Evolutionary conservation across 2,888 invertebrate genomes (phyloP).

Genomic region (Actias luna): DNA sequence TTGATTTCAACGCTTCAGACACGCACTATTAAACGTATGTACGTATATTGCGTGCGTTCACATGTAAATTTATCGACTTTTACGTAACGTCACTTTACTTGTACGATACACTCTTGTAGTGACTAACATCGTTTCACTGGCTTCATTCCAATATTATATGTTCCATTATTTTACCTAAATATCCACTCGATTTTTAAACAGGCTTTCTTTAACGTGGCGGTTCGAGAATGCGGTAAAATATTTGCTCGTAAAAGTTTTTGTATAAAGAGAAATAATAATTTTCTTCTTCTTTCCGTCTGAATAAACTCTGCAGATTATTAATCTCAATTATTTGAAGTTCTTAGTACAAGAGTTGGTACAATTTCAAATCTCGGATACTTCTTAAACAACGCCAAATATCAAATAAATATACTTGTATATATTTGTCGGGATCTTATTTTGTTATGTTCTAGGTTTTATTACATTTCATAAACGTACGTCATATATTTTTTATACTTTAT

Average conservation of each 20-base stretch:
- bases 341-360: no score
- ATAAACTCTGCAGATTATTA: background rate
- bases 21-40: constrained; percentile 4
- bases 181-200: background rate
- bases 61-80: constrained; percentile 9
- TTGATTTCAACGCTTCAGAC: constrained; percentile 3
- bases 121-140: background rate
- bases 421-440: no score
- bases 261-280: background rate
- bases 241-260: background rate
- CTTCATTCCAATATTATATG: background rate
- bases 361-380: no score
- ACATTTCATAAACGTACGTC: no score
- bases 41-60: constrained; percentile 3
- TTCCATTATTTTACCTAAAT: background rate
- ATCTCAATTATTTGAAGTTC: background rate
- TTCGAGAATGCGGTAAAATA: background rate
- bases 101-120: background rate
- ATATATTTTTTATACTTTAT: no score
- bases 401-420: no score
- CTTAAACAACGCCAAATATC: no score
- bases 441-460: no score
- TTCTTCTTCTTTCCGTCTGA: background rate
- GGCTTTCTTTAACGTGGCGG: background rate
- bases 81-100: background rate